These are phyloP conservation scores for Nesogale talazaci DNA, from an alignment of 2,113 vertebrate species.

Conservation along the genomic window DNA sequence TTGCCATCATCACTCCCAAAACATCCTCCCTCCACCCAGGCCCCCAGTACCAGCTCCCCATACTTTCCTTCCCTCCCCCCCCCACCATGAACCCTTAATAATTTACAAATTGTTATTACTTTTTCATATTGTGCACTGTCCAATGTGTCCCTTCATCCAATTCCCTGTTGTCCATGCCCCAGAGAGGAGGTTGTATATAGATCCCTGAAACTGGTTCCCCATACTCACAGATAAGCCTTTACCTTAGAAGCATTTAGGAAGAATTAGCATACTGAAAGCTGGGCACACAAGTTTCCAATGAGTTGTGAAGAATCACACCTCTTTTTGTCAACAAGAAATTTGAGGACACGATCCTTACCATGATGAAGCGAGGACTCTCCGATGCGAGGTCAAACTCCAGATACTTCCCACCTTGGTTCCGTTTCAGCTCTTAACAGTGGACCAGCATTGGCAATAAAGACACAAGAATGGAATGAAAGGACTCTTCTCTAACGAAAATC, in stretches of 20 bases:
- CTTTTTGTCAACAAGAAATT: conserved; percentile 34
- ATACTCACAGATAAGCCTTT: neutral
- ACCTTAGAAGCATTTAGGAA: conserved; percentile 21
- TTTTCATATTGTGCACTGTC: no score
- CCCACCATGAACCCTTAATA: no score
- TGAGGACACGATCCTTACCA: neutral
- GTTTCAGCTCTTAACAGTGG: conserved; percentile 40
- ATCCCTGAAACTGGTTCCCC: no score
- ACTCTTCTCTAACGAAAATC: conserved; percentile 25
- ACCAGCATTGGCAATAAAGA: conserved; percentile 32
- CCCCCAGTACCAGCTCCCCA: no score
- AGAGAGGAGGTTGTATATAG: no score
- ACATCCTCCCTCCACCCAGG: no score
- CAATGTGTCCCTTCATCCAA: no score
- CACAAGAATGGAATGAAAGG: neutral
- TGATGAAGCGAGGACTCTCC: conserved; percentile 38
- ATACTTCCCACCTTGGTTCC: neutral
- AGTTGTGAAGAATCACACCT: conserved; percentile 27
- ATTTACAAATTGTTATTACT: no score
- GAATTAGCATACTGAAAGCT: neutral
- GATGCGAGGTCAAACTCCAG: neutral
- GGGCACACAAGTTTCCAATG: neutral
- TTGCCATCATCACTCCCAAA: no score
- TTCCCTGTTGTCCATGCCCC: no score
- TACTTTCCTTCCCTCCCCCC: no score